These are phyloP conservation scores for Diarsia brunnea DNA, from an alignment of 2,888 invertebrate genomes.

Conservation along the genomic window DNA sequence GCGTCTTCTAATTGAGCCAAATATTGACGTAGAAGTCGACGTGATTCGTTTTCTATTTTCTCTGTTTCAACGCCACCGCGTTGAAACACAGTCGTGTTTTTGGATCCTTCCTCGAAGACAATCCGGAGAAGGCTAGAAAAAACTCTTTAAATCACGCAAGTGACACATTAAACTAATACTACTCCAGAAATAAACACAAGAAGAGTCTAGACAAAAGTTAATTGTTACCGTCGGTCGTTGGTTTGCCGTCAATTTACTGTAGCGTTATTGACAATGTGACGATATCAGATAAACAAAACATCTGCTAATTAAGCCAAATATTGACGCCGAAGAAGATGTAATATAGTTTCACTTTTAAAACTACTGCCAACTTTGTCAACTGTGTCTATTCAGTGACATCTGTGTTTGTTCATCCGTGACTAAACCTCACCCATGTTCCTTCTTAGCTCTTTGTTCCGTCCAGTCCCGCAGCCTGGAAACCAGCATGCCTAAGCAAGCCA, in stretches of 20 bases:
- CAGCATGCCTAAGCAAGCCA: no score
- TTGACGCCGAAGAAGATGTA: not conserved
- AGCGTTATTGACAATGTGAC: not conserved
- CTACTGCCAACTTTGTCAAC: not conserved
- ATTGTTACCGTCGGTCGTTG: not conserved
- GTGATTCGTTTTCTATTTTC: not conserved
- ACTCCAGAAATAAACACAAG: no score
- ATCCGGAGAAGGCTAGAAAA: not conserved
- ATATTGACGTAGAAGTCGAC: constrained; percentile 16
- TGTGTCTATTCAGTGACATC: not conserved
- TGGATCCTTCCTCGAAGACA: not conserved
- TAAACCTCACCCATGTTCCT: no score
- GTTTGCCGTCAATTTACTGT: not conserved
- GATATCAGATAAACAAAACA: not conserved
- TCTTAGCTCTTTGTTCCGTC: no score
- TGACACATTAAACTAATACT: not conserved
- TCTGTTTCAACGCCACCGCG: not conserved
- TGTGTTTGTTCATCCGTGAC: no score
- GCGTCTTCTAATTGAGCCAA: constrained; percentile 19
- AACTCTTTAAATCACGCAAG: not conserved
- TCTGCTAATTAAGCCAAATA: constrained; percentile 12
- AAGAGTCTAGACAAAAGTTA: not conserved
- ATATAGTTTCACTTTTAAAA: constrained; percentile 14
- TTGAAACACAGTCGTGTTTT: no score
- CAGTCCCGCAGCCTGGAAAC: no score